phyloP scores from a whole-genome alignment of 2,888 invertebrate genomes.

The Ceriagrion tenellum region DNA sequence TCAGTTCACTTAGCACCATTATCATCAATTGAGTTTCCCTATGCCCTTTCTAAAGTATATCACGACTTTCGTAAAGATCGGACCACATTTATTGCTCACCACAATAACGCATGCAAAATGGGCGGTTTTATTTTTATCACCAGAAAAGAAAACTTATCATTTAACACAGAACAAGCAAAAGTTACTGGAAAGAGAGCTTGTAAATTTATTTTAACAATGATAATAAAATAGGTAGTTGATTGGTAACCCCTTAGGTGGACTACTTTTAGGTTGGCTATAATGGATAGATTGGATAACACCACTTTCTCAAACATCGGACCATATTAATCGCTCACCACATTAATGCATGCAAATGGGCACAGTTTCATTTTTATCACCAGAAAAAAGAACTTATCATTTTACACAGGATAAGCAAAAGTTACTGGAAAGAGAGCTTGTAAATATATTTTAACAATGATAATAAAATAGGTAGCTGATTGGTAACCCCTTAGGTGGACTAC shows the following conservation, averaged over 20 bases:
- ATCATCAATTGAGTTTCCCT: conserved; percentile 17
- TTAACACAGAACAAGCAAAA: neutral
- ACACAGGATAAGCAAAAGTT: neutral
- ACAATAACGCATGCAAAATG: neutral
- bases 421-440: neutral
- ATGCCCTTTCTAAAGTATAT: neutral
- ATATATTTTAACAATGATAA: neutral
- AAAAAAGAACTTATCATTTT: neutral
- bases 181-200: neutral
- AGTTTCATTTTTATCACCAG: neutral
- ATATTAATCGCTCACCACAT: neutral
- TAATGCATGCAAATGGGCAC: neutral
- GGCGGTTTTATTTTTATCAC: neutral
- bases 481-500: neutral
- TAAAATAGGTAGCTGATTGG: neutral
- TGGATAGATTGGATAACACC: neutral
- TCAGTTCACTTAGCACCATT: conserved; percentile 56
- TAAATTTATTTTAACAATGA: neutral
- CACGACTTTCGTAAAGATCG: neutral
- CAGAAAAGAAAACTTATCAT: neutral
- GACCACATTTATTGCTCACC: neutral
- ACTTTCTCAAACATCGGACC: neutral
- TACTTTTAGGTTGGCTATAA: neutral
- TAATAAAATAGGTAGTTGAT: neutral
- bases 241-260: neutral